These are phyloP conservation scores for Perccottus glenii DNA, from an alignment of 2,113 vertebrate genomes.

Conservation along the genomic window DNA sequence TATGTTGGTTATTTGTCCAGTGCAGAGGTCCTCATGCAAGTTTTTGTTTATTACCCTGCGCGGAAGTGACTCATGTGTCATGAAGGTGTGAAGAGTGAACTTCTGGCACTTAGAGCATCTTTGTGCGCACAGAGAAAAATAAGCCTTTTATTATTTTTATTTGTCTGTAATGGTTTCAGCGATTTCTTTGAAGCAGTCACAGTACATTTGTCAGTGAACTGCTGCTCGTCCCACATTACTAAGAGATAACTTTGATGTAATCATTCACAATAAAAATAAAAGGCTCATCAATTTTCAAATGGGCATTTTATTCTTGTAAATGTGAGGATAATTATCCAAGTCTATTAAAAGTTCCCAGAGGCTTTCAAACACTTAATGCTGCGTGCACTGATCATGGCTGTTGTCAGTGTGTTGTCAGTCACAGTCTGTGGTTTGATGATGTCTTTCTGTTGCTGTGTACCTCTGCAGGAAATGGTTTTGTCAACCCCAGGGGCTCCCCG, in stretches of 20 bases:
- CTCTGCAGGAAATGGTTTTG: conserved; percentile 92
- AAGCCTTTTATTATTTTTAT: conserved; percentile 64
- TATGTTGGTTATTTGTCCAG: conserved; percentile 1
- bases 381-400: conserved; percentile 71
- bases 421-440: conserved; percentile 70
- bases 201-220: conserved; percentile 82
- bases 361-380: conserved; percentile 77
- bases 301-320: conserved; percentile 83
- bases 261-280: conserved; percentile 79
- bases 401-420: conserved; percentile 67
- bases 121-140: conserved; percentile 34
- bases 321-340: conserved; percentile 80
- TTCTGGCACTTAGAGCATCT: conserved; percentile 31
- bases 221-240: conserved; percentile 73
- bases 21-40: conserved; percentile 3
- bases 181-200: conserved; percentile 79
- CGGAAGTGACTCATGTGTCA: conserved; percentile 52
- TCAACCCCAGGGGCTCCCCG: conserved; percentile 94
- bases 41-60: conserved; percentile 43
- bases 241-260: conserved; percentile 69
- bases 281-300: conserved; percentile 84
- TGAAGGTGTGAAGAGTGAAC: conserved; percentile 47
- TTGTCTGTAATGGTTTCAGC: conserved; percentile 68
- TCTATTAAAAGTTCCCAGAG: conserved; percentile 84
- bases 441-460: conserved; percentile 65